Evolutionary conservation across 2,113 vertebrate species (phyloP).

Genomic region (Rhagologus leucostigma): DNA sequence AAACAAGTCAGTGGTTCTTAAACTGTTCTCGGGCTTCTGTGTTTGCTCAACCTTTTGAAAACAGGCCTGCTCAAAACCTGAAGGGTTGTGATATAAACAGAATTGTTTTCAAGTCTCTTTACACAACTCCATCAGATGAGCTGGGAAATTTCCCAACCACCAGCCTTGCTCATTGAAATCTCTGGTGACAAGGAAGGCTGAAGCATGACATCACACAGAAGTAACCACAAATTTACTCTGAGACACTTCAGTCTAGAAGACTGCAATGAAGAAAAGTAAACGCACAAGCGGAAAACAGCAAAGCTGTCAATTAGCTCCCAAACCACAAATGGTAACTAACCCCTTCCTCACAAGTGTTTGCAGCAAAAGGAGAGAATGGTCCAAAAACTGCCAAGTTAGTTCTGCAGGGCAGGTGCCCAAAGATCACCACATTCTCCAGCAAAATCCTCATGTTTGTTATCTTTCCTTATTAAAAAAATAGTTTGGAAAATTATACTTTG

Average conservation of each 20-base stretch:
- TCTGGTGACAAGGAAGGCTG: background rate
- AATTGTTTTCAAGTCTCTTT: conserved; percentile 40
- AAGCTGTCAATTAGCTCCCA: background rate
- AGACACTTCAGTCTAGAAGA: background rate
- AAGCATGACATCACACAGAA: background rate
- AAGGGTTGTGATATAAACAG: conserved; percentile 25
- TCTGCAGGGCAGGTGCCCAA: background rate
- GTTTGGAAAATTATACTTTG: background rate
- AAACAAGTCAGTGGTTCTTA: conserved; percentile 43
- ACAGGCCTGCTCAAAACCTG: conserved; percentile 21
- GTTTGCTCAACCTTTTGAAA: conserved; percentile 61
- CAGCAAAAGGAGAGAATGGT: background rate
- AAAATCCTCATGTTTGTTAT: background rate
- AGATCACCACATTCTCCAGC: background rate
- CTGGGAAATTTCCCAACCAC: background rate
- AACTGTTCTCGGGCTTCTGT: conserved; percentile 48
- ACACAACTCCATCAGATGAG: background rate
- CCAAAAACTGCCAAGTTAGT: background rate
- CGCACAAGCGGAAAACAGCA: background rate
- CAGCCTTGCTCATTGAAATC: background rate
- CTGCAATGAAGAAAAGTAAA: background rate
- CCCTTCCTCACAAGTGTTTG: background rate
- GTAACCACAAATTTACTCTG: background rate
- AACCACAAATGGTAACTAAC: background rate
- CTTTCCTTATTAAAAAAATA: background rate